These are phyloP conservation scores for Torymus texanus DNA, from an alignment of 2,888 invertebrate genomes.

Conservation along the genomic window DNA sequence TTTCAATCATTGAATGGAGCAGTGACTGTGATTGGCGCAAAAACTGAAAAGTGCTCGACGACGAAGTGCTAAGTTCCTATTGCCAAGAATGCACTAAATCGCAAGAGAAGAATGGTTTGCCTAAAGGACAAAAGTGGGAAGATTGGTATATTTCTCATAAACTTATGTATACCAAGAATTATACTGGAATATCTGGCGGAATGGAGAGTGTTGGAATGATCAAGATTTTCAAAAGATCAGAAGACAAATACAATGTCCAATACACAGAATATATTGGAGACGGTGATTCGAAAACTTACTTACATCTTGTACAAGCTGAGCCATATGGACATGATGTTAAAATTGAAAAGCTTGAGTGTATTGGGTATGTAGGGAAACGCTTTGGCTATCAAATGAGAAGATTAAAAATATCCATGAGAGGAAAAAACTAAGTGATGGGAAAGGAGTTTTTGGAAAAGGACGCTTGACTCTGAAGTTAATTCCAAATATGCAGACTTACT, in stretches of 20 bases:
- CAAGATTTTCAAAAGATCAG: too few relatives aligned
- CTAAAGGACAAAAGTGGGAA: too few relatives aligned
- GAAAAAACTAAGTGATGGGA: conserved; percentile 1
- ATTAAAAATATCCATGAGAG: neutral
- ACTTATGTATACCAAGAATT: too few relatives aligned
- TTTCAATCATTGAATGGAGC: neutral
- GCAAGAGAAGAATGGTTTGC: too few relatives aligned
- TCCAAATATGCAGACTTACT: neutral
- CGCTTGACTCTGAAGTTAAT: neutral
- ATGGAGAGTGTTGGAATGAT: too few relatives aligned
- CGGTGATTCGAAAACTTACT: conserved; percentile 3
- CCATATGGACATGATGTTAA: neutral
- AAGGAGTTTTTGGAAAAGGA: conserved; percentile 10
- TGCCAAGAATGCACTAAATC: too few relatives aligned
- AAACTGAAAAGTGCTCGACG: conserved; percentile 3
- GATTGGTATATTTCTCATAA: too few relatives aligned
- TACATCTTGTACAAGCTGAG: neutral
- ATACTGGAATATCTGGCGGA: too few relatives aligned
- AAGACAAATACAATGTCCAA: too few relatives aligned
- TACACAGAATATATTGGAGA: neutral
- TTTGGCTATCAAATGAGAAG: conserved; percentile 6
- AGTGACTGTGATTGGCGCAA: neutral
- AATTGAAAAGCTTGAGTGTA: neutral
- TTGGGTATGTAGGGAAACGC: neutral
- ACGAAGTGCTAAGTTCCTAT: too few relatives aligned